phyloP scores from a whole-genome alignment of 2,888 invertebrate genomes.

The Mythimna ferrago region DNA sequence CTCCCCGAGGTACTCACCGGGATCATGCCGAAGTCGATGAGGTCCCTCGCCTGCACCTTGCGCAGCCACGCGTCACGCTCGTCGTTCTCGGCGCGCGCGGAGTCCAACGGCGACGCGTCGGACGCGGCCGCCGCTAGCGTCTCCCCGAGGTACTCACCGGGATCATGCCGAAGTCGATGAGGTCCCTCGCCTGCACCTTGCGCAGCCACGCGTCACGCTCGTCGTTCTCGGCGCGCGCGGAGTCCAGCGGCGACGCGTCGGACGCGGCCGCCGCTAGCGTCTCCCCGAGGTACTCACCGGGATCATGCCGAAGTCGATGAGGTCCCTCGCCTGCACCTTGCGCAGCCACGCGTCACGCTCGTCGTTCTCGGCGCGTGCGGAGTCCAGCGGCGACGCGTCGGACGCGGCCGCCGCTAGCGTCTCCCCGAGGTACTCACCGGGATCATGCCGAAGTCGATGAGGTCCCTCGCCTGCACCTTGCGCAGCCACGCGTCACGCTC shows the following conservation, averaged over 20 bases:
- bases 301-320: conserved; percentile 95
- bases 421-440: no score
- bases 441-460: conserved; percentile 95
- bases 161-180: conserved; percentile 95
- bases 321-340: conserved; percentile 94
- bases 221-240: conserved; percentile 95
- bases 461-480: conserved; percentile 94
- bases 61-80: conserved; percentile 96
- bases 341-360: conserved; percentile 96
- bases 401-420: conserved; percentile 94
- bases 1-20: no score
- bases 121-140: conserved; percentile 94
- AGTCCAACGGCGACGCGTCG: conserved; percentile 91
- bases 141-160: no score
- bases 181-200: conserved; percentile 94
- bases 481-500: conserved; percentile 96
- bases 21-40: conserved; percentile 95
- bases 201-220: conserved; percentile 96
- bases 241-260: conserved; percentile 91
- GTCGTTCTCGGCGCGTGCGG: conserved; percentile 95
- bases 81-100: conserved; percentile 95
- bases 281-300: no score
- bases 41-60: conserved; percentile 94
- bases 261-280: conserved; percentile 94
- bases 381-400: conserved; percentile 91